Evolutionary conservation across 1,140 invertebrate species (phyloP).

Genomic region (Zaprionus taronus): DNA sequence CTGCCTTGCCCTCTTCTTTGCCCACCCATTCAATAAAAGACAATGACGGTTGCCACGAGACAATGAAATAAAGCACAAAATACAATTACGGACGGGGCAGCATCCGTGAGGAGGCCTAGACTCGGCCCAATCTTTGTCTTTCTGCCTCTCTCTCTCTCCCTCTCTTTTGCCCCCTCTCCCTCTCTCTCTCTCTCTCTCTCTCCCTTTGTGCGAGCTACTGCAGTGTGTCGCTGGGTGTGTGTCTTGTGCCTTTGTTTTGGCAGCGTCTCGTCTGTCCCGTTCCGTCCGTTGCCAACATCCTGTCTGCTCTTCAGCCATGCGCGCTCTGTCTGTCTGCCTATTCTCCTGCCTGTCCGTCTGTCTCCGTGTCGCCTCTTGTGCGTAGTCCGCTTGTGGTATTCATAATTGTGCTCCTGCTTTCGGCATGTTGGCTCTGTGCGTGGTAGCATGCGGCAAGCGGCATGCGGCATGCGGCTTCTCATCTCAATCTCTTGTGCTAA

Average conservation of each 20-base stretch:
- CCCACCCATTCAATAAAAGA: conserved; percentile 13
- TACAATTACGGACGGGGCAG: conserved; percentile 55
- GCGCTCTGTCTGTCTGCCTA: background rate
- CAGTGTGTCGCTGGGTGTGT: background rate
- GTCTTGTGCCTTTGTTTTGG: conserved; percentile 4
- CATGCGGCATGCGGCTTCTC: conserved; percentile 12
- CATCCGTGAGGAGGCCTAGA: conserved; percentile 27
- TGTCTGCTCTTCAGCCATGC: background rate
- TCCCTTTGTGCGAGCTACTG: background rate
- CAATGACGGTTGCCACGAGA: conserved; percentile 51
- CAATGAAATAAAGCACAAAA: conserved; percentile 56
- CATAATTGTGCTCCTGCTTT: conserved; percentile 61
- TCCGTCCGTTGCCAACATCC: background rate
- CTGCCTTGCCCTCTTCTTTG: background rate
- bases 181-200: background rate
- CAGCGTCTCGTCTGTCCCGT: background rate
- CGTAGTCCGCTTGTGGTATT: conserved; percentile 48
- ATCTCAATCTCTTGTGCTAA: conserved; percentile 41
- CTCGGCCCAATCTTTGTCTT: background rate
- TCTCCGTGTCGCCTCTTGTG: conserved; percentile 12
- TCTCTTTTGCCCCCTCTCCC: background rate
- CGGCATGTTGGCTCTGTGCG: conserved; percentile 45
- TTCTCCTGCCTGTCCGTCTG: background rate
- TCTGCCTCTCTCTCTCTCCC: too few relatives aligned
- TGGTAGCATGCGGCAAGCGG: conserved; percentile 23